phyloP scores from a whole-genome alignment of 2,113 vertebrate species.

The Pelodiscus sinensis region DNA sequence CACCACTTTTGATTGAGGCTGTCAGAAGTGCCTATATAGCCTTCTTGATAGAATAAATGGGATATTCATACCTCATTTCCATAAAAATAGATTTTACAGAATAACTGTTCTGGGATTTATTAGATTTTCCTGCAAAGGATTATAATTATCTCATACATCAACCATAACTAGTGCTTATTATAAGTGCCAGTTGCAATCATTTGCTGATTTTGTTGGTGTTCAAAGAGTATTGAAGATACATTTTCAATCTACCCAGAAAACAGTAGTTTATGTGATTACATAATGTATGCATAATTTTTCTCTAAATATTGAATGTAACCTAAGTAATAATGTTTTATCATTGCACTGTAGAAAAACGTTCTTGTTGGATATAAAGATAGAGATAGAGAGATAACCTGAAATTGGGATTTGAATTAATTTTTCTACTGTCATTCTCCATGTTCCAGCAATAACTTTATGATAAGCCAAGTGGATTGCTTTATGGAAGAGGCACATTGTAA shows the following conservation, averaged over 20 bases:
- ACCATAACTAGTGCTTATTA: slow-evolving; percentile 68
- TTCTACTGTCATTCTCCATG: neutral
- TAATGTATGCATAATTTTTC: neutral
- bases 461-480: neutral
- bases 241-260: slow-evolving; percentile 44
- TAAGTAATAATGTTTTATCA: neutral
- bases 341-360: neutral
- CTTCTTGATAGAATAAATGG: slow-evolving; percentile 60
- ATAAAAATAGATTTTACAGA: slow-evolving; percentile 77
- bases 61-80: slow-evolving; percentile 73
- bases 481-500: neutral
- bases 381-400: neutral
- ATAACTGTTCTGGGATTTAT: slow-evolving; percentile 73
- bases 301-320: slow-evolving; percentile 24
- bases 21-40: slow-evolving; percentile 53
- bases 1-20: slow-evolving; percentile 50
- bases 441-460: neutral
- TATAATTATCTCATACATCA: slow-evolving; percentile 77
- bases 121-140: slow-evolving; percentile 70
- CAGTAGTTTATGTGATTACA: slow-evolving; percentile 2
- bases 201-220: slow-evolving; percentile 66
- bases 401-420: rapidly evolving
- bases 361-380: neutral
- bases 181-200: slow-evolving; percentile 69
- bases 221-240: slow-evolving; percentile 34